Base-by-base conservation (phyloP, 2,888 invertebrate species). In the Cyrtodaria siliqua region DNA sequence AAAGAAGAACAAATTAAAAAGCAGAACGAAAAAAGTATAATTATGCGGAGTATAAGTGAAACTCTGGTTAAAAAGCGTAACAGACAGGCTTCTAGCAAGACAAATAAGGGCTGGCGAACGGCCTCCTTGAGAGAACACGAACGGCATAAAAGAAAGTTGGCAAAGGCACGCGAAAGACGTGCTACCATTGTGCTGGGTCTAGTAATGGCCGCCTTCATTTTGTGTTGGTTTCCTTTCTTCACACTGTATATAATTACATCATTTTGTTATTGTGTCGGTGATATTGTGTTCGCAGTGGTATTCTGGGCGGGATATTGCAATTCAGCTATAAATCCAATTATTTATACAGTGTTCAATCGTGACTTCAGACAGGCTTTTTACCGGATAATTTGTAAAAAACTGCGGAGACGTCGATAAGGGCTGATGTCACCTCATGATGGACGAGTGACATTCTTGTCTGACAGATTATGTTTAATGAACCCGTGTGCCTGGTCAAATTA, bases 151-250 rank as follows among this genome's bases (percentile, higher is more conserved):
- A 95, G 97, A 72, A 95, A 98, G 87, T 95, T 99, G 88, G 98
- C 98, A 0, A 95, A 98, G 83, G 98, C 98, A 90, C 97, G 98
- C 92, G 99, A 99, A 93, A 97, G 99, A 89, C 95, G 99, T 53
- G 99, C 99, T 1, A 99, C 99, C 0, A 94, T 99, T 26, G 98
- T 99, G 83, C 94, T 99, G 83, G 99, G 99, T 44, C 95, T 99
- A 76, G 99, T 99, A 85, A 98, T 99, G 97, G 98, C 98, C 79
- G 98, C 98, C 87, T 99, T 99, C 93, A 99, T 99, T 88, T 96
- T 98, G 71, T 98, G 98, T 92, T 99, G 99, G 99, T 94, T 99
- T 91, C 99, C 99, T 0, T 99, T 99, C 94, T 99, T 99, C 95
- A 96, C 91, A 4, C 86, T 93, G 74, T 94, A 94, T 80, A 91